Conservation (phyloP, 2,888 invertebrate genomes). For the Tipula vernalis region DNA sequence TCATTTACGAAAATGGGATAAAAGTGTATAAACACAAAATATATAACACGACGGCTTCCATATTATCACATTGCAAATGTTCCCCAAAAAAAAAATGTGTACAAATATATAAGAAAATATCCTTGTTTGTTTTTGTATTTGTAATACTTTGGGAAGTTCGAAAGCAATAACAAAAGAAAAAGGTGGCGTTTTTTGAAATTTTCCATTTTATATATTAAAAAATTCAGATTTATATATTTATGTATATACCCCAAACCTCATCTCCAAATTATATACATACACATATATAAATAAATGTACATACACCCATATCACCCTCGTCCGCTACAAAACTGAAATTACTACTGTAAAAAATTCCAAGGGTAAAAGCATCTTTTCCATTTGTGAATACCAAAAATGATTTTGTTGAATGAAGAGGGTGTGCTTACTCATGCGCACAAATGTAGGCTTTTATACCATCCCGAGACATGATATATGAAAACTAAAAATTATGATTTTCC, state of each 20-base stretch:
- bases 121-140: not conserved
- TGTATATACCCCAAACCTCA: not conserved
- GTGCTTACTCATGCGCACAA: not conserved
- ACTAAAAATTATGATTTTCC: not conserved
- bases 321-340: not conserved
- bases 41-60: not conserved
- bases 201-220: not conserved
- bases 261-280: not conserved
- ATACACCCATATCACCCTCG: not conserved
- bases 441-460: not conserved
- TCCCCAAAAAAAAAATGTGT: constrained; percentile 11
- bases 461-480: not conserved
- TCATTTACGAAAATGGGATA: not conserved
- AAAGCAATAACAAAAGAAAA: not conserved
- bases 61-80: not conserved
- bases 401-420: not conserved
- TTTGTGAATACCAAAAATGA: not conserved
- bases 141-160: not conserved
- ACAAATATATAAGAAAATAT: constrained; percentile 15
- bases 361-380: not conserved
- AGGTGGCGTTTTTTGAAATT: not conserved
- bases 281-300: not conserved
- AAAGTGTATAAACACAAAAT: not conserved
- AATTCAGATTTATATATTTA: not conserved
- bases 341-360: not conserved